Evolutionary conservation across 2,113 vertebrate species (phyloP).

Genomic region (Eonycteris spelaea): DNA sequence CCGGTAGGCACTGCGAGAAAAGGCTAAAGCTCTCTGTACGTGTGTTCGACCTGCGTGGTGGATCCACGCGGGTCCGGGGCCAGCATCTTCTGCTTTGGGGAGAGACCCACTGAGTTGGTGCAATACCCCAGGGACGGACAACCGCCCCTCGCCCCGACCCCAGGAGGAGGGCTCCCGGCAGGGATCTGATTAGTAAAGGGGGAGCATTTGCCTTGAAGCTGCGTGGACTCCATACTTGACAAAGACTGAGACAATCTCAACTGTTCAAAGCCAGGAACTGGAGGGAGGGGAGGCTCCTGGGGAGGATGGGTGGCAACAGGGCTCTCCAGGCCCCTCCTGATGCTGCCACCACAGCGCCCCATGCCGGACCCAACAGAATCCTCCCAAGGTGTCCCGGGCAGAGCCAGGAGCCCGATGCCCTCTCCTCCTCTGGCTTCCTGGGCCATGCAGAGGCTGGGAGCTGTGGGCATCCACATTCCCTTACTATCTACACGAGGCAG

Average conservation of each 20-base stretch:
- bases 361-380: neutral
- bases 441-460: neutral
- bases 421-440: neutral
- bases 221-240: neutral
- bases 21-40: accelerated
- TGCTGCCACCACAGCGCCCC: neutral
- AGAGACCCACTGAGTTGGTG: accelerated
- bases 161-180: neutral
- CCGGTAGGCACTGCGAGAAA: accelerated
- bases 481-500: neutral
- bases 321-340: neutral
- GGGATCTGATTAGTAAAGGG: neutral
- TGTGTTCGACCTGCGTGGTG: accelerated
- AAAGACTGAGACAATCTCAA: neutral
- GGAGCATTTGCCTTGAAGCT: neutral
- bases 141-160: accelerated
- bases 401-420: neutral
- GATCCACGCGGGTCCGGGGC: accelerated
- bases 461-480: neutral
- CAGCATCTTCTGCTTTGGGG: neutral
- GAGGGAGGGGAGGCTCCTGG: no score
- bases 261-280: neutral
- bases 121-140: no score
- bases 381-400: neutral
- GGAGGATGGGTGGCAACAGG: no score